Base-by-base conservation (phyloP, 2,113 vertebrate species). In the Spizaetus ornatus region DNA sequence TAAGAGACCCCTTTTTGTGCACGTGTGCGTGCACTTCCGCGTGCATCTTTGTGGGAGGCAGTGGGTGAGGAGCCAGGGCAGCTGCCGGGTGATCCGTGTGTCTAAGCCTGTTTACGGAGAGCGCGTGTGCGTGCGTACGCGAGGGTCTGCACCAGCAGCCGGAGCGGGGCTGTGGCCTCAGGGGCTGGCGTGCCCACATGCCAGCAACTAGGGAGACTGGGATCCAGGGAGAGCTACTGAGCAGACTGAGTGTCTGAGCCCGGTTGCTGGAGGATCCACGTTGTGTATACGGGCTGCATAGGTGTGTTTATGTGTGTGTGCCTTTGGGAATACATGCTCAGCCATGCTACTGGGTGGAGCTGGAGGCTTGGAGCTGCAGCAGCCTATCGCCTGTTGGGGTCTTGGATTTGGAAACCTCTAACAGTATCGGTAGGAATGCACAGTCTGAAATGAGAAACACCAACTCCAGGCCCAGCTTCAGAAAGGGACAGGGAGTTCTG, bases 91-190 rank as follows among this genome's bases (percentile, higher is more conserved):
- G 19, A 45, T 16, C 18, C 6, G 2, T 42, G 25, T 91, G 29
- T 31, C 48, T 59, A 27, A 48, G 15, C 9, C 26, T 31, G 14
- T 26, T 58, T 53, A 42, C 11, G 71, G 29, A 23, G 9, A 71
- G 18, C 4, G 17, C 0, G 0, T n/a, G 16, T 7, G 15, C 0
- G 0, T 40, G 16, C 31, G 16, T 4, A 8, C 14, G 13, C 55
- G 10, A 3, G 2, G 31, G 16, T 48, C 40, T 88, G 34, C 14
- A 43, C 11, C 3, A 42, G 31, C 3, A 3, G 48, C 42, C 18
- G 27, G 40, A 47, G n/a, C 6, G 36, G 50, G 11, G 9, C 23
- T 55, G 14, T 48, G 31, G 22, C 25, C 34, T 86, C 42, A 27
- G 47, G 34, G 29, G 3, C 4, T 42, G 25, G 18, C 7, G 14